These are phyloP conservation scores for Zaprionus nigranus DNA, from an alignment of 1,140 invertebrate genomes.

Conservation along the genomic window DNA sequence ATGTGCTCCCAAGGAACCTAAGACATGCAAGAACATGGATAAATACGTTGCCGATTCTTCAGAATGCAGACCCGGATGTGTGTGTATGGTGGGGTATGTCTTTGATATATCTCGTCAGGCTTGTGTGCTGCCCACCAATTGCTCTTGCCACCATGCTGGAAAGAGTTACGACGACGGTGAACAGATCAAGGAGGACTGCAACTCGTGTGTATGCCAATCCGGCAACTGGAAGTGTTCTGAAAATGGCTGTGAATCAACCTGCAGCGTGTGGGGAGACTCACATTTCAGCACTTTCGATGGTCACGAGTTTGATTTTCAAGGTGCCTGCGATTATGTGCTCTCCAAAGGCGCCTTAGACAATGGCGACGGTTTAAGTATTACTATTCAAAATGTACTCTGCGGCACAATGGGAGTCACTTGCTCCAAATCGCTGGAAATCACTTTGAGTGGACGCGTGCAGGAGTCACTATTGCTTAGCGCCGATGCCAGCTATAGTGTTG, in stretches of 20 bases:
- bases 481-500: slow-evolving; percentile 83
- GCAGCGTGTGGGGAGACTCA: slow-evolving; percentile 93
- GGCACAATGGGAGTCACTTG: slow-evolving; percentile 94
- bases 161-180: slow-evolving; percentile 91
- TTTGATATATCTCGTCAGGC: slow-evolving; percentile 88
- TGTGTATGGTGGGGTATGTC: slow-evolving; percentile 91
- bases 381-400: slow-evolving; percentile 89
- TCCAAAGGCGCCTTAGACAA: slow-evolving; percentile 88
- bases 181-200: slow-evolving; percentile 92
- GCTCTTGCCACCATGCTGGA: slow-evolving; percentile 95
- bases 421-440: slow-evolving; percentile 90
- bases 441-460: slow-evolving; percentile 84
- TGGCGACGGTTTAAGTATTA: slow-evolving; percentile 89
- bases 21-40: slow-evolving; percentile 94
- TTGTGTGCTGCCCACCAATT: slow-evolving; percentile 89
- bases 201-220: slow-evolving; percentile 89
- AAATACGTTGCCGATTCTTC: slow-evolving; percentile 84
- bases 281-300: slow-evolving; percentile 95
- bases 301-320: slow-evolving; percentile 93
- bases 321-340: slow-evolving; percentile 93
- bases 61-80: slow-evolving; percentile 91
- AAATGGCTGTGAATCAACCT: slow-evolving; percentile 88
- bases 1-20: slow-evolving; percentile 90
- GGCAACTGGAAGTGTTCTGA: slow-evolving; percentile 90
- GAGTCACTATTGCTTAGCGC: slow-evolving; percentile 88